Base-by-base conservation (phyloP, 2,113 vertebrate species). In the Bubo bubo region DNA sequence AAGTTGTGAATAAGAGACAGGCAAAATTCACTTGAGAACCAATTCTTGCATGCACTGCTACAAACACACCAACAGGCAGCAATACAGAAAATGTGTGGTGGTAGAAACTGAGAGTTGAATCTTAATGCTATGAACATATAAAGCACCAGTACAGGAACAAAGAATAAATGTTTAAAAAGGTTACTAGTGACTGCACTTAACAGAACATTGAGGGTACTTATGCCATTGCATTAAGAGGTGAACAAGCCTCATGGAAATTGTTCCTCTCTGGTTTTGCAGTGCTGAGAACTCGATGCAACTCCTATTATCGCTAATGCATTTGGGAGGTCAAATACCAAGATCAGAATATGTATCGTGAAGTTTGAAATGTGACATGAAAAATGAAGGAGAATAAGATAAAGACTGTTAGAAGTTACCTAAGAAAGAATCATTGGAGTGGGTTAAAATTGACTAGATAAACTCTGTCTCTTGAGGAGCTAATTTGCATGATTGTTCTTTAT, bases 161-260 rank as follows among this genome's bases (percentile, higher is more conserved):
- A 72, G 23, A 73, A 39, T 35, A 71, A n/a, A 32, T 39, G n/a
- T 52, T 91, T 52, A 5, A 76, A 60, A 76, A 73, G 14, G 7
- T 53, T 58, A 39, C 70, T 74, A 70, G n/a, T 34, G 6, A 26
- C 28, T 63, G 34, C 28, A 18, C 32, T 77, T 68, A 63, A 49
- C 8, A 63, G 37, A 91, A 86, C 24, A 49, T 20, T 59, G 60
- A 59, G 50, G 26, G n/a, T 10, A 73, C 23, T 73, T 89, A 39
- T 0, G 11, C 15, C 26, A 26, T 9, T 66, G 21, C 35, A 35
- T 32, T 68, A 73, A 72, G 47, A 71, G n/a, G 8, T 0, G 0
- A 83, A 49, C 13, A 71, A 77, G 37, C 41, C 59, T 63, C 53
- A 37, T 16, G 68, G 27, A 68, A 73, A 49, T 47, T 58, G 22